Base-by-base conservation (phyloP, 2,888 invertebrate genomes). In the Meliscaeva auricollis region DNA sequence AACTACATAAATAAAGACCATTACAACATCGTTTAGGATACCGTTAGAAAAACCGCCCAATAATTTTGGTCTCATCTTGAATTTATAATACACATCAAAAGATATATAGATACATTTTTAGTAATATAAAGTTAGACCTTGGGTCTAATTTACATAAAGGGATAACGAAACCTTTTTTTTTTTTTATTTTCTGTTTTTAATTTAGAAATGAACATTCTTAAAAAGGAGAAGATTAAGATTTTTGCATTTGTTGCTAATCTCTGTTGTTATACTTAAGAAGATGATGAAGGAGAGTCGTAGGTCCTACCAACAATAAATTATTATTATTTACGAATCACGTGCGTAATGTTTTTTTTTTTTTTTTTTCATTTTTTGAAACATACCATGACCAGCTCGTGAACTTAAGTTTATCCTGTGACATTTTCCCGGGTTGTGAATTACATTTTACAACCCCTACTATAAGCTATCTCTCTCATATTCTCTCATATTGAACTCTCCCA, bases 381-480 rank as follows among this genome's bases (percentile, higher is more conserved):
- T 66, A 66, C 66, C 66, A 66, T 66, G 66, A 66, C 66, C 66
- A 66, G 50, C 66, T 48, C 66, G 20, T 22, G 48, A 54, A 54
- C 30, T 54, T 22, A 35, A 35, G 22, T 66, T 66, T 66, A 50
- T 50, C 32, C 66, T 35, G 66, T 66, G 32, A 66, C 41, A 76
- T 72, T 72, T 82, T 66, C 81, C 81, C 81, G 81, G 81, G 81
- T 76, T 38, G 38, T 56, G 11, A 26, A 72, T 38, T 9, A 38
- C 26, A n/a, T n/a, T n/a, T n/a, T 3, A 66, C 41, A 20, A 32
- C n/a, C 66, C 60, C 41, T 38, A 38, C 48, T 58, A 48, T 48
- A 22, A 41, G 22, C 1, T 46, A 44, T 54, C 52, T 41, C 20
- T 41, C 26, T 62, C 5, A 2, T 5, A 11, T 30, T 30, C 15